phyloP scores from a whole-genome alignment of 92 coral and sea anemone species.

The Meandrina meandrites region DNA sequence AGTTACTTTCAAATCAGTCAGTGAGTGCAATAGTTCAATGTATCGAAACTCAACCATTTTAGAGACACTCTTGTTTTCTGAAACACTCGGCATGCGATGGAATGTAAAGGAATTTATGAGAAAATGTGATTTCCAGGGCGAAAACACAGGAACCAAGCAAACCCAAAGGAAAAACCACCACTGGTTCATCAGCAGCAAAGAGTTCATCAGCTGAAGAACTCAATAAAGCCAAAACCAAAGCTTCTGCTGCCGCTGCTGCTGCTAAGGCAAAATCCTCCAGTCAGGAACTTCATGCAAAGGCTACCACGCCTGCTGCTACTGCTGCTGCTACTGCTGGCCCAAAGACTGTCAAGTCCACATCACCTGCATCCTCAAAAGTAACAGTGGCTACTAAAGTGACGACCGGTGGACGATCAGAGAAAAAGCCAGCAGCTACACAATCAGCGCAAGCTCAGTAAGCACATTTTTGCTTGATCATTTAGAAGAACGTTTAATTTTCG shows the following conservation, averaged over 20 bases:
- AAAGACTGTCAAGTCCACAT: not conserved
- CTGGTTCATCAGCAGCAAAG: not conserved
- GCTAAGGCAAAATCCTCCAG: slow-evolving; percentile 17
- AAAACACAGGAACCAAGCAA: slow-evolving; percentile 8
- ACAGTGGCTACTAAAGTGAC: not conserved
- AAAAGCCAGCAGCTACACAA: not conserved
- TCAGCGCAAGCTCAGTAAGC: slow-evolving; percentile 28
- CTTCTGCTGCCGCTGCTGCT: slow-evolving; percentile 7
- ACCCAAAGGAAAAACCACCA: not conserved
- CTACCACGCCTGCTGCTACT: not conserved
- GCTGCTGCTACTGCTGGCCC: not conserved
- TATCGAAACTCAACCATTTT: too few relatives aligned
- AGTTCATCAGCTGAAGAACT: not conserved
- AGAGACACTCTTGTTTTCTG: not conserved
- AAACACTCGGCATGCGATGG: not conserved
- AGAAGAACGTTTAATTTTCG: too few relatives aligned
- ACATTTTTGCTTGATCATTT: not conserved
- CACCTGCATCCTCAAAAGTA: not conserved
- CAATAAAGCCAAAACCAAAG: slow-evolving; percentile 14
- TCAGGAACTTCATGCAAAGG: slow-evolving; percentile 15
- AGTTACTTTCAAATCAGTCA: too few relatives aligned
- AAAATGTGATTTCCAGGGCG: not conserved
- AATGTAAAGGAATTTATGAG: not conserved
- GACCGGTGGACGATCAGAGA: not conserved
- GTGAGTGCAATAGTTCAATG: too few relatives aligned